Conservation (phyloP, 1,140 invertebrate genomes). For the Zaprionus taronus region DNA sequence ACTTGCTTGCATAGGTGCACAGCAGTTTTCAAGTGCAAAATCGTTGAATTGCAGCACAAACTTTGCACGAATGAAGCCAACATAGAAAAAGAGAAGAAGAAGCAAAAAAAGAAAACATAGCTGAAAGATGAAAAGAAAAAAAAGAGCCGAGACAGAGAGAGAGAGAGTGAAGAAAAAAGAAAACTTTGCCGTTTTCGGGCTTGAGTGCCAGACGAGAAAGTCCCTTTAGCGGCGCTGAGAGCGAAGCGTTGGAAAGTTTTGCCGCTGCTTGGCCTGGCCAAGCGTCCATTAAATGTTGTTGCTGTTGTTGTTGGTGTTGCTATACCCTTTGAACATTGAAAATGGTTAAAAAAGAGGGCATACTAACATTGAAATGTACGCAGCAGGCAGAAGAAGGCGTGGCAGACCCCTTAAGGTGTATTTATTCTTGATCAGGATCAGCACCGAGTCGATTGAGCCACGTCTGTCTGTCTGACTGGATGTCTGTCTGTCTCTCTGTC, state of each 20-base stretch:
- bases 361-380: too few relatives aligned
- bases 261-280: slow-evolving; percentile 48
- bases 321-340: too few relatives aligned
- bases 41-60: slow-evolving; percentile 53
- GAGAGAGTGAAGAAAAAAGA: slow-evolving; percentile 22
- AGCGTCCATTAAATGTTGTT: slow-evolving; percentile 63
- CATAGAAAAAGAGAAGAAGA: slow-evolving; percentile 18
- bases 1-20: slow-evolving; percentile 33
- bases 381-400: too few relatives aligned
- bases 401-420: too few relatives aligned
- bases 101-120: slow-evolving; percentile 29
- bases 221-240: slow-evolving; percentile 28
- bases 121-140: slow-evolving; percentile 2
- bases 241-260: slow-evolving; percentile 43
- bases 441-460: too few relatives aligned
- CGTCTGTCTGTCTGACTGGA: too few relatives aligned
- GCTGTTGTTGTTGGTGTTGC: slow-evolving; percentile 5
- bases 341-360: too few relatives aligned
- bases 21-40: slow-evolving; percentile 62
- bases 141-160: slow-evolving; percentile 14
- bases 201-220: slow-evolving; percentile 57
- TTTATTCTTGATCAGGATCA: too few relatives aligned
- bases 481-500: too few relatives aligned
- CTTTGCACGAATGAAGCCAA: slow-evolving; percentile 21
- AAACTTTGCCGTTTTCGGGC: slow-evolving; percentile 61